Conservation (phyloP, 2,113 vertebrate species). For the Phyllostomus hastatus region DNA sequence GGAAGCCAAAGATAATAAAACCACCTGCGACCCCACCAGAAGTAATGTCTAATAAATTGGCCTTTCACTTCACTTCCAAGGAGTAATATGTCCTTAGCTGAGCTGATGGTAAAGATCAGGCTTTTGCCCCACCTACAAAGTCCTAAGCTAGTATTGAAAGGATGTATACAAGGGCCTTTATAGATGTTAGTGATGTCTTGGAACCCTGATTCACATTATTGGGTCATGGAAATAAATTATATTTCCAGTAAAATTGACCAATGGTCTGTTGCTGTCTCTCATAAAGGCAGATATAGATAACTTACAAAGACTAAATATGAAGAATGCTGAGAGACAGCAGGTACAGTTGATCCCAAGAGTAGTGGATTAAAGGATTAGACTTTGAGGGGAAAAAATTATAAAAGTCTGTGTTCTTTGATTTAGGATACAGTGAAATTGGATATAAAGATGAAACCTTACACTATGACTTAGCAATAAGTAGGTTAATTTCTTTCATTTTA, state of each 20-base stretch:
- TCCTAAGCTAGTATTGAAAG: not conserved
- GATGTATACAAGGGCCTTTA: not conserved
- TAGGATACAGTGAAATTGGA: not conserved
- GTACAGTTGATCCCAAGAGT: not conserved
- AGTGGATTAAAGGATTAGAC: not conserved
- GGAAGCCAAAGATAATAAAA: constrained; percentile 42
- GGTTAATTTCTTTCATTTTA: not conserved
- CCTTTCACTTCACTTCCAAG: not conserved
- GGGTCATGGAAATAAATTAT: not conserved
- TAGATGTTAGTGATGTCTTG: not conserved
- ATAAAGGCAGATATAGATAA: not conserved
- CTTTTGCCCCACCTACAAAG: not conserved
- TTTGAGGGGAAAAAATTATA: not conserved
- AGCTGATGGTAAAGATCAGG: not conserved
- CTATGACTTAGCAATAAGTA: not conserved
- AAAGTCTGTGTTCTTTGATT: not conserved
- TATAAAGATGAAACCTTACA: not conserved
- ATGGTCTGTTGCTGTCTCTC: not conserved
- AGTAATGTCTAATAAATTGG: not conserved
- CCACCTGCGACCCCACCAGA: not conserved
- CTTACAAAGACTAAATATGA: not conserved
- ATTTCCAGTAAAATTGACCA: not conserved
- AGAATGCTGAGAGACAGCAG: not conserved
- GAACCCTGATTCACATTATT: not conserved
- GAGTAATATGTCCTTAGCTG: not conserved